phyloP scores from a whole-genome alignment of 1,140 invertebrate species.

The Heliconius nattereri region DNA sequence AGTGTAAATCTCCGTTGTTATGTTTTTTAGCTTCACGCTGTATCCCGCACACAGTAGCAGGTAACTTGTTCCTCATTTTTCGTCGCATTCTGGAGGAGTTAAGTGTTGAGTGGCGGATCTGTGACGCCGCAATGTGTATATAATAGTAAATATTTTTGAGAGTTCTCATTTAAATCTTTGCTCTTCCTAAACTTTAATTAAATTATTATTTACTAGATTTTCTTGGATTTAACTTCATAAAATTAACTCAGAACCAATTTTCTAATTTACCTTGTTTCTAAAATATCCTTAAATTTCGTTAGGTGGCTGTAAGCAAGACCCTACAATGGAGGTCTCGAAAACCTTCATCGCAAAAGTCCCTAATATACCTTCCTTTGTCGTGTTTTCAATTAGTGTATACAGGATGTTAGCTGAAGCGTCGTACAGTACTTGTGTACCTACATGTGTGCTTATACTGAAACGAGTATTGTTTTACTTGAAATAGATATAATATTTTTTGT shows the following conservation, averaged over 20 bases:
- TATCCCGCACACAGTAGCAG: too few species aligned
- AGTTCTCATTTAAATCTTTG: too few species aligned
- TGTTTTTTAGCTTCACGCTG: too few species aligned
- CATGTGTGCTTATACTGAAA: neutral
- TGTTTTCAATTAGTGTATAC: conserved; percentile 13
- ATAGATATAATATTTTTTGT: neutral
- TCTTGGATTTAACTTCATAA: neutral
- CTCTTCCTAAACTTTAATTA: too few species aligned
- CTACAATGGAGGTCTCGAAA: neutral
- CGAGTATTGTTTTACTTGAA: neutral
- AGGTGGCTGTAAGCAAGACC: neutral
- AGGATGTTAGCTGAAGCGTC: neutral
- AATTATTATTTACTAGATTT: too few species aligned
- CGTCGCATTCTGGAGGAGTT: too few species aligned
- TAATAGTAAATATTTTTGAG: too few species aligned
- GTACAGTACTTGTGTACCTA: neutral
- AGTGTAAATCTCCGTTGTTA: too few species aligned
- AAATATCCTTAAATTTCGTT: neutral
- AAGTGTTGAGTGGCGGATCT: too few species aligned
- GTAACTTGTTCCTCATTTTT: too few species aligned
- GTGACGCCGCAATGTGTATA: too few species aligned
- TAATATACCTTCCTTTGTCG: neutral
- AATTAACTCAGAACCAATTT: neutral
- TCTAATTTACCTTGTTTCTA: neutral
- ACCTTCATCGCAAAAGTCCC: neutral